phyloP scores from a whole-genome alignment of 2,113 vertebrate species.

The Nanger granti region DNA sequence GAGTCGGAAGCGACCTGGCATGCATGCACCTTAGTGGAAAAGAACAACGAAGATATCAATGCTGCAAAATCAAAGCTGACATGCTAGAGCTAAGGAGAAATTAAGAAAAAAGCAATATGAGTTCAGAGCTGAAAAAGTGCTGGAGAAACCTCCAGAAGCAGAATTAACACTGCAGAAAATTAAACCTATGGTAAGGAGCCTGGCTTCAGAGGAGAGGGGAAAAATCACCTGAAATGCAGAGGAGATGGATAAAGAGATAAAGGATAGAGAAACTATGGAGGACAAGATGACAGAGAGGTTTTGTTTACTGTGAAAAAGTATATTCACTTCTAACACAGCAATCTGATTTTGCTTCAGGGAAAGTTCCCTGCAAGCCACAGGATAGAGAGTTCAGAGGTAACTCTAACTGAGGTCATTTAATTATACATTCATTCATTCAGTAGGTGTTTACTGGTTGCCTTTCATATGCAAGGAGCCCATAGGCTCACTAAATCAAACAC shows the following conservation, averaged over 20 bases:
- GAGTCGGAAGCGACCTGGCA: neutral
- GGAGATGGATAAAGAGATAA: neutral
- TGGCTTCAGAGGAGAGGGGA: neutral
- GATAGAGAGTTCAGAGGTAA: neutral
- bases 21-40: neutral
- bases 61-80: neutral
- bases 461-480: neutral
- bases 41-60: neutral
- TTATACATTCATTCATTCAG: neutral
- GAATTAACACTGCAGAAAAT: constrained; percentile 3
- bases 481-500: neutral
- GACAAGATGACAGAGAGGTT: neutral
- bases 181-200: neutral
- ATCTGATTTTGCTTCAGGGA: neutral
- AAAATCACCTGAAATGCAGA: neutral
- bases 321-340: neutral
- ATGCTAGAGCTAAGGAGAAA: neutral
- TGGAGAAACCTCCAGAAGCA: neutral
- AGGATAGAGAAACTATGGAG: neutral
- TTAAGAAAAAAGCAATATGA: neutral
- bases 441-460: neutral
- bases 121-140: neutral
- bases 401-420: neutral
- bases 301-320: neutral
- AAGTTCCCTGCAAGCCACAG: neutral